These are phyloP conservation scores for Margaritifera margaritifera DNA, from an alignment of 2,888 invertebrate species.

Conservation along the genomic window DNA sequence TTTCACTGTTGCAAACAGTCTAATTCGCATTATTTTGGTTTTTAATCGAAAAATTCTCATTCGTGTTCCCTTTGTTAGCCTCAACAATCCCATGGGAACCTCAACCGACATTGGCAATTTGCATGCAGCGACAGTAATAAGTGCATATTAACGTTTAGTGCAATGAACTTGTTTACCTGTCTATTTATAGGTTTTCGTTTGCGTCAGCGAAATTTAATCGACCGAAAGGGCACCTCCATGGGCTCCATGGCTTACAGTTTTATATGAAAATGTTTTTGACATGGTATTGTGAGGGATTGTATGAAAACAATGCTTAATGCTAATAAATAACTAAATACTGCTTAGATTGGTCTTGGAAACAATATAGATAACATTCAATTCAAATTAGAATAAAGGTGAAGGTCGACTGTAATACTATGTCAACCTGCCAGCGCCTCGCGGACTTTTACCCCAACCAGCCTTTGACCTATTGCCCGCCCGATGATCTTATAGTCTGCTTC, in stretches of 20 bases:
- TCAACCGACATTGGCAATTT: neutral
- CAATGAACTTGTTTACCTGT: neutral
- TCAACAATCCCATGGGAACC: neutral
- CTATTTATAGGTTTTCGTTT: neutral
- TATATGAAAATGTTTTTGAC: no score
- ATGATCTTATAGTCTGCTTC: neutral
- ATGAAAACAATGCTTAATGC: no score
- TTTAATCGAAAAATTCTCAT: no score
- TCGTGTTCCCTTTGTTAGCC: no score
- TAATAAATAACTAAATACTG: no score
- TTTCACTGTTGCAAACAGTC: no score
- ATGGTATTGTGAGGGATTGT: no score
- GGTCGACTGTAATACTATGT: neutral
- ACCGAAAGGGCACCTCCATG: neutral
- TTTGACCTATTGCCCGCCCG: neutral
- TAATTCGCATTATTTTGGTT: no score
- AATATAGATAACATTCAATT: neutral
- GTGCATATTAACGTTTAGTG: neutral
- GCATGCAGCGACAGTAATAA: no score
- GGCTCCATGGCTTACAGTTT: neutral
- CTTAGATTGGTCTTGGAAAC: neutral
- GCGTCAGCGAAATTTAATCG: neutral
- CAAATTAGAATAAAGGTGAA: neutral
- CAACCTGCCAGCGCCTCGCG: neutral
- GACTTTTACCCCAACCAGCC: neutral